Evolutionary conservation across 1,140 invertebrate species (phyloP), one percentile per base, ranked within the genome.

Genomic region (Apis mellifera): DNA sequence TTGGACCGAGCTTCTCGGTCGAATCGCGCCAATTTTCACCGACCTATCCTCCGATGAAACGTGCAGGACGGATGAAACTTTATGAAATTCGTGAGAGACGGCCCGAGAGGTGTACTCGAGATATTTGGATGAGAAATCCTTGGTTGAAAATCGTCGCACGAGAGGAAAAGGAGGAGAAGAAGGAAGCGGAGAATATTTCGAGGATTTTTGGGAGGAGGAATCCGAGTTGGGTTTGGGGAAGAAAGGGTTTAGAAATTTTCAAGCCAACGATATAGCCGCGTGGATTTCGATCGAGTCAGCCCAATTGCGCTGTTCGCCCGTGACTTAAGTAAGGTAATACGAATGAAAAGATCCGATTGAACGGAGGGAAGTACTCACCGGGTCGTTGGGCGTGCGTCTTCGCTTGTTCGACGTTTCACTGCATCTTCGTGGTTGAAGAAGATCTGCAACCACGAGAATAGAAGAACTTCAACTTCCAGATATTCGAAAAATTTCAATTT

Each of bases 11-110:
- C 76, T 88, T 78, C 79, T 64, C 55, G 79, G 76, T 62, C 75
- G 83, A 87, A 87, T 82, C 62, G 78, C 83, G 77, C 72, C 86
- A 88, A 88, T 88, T 88, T 88, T 87, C 83, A 52, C 83, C 68
- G 75, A 83, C 76, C 4, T 7, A 42, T 42, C 32, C 83, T n/a
- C 83, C 86, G 78, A 32, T 54, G 75, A 83, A 88, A 87, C 76
- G 86, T 87, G 80, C 79, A 87, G 72, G 54, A 87, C 72, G 5
- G 86, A 88, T 87, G 86, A 83, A 87, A 88, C 86, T 88, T 87
- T 88, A 87, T 88, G 86, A 88, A 88, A 87, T 88, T 88, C 86
- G 87, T 87, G 86, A 88, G 83, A 64, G 68, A 84, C 75, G 73
- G 57, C 21, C 69, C 32, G 32, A 69, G 78, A 82, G 32, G 32